Evolutionary conservation across 2,113 vertebrate species (phyloP).

Genomic region (Papio anubis): DNA sequence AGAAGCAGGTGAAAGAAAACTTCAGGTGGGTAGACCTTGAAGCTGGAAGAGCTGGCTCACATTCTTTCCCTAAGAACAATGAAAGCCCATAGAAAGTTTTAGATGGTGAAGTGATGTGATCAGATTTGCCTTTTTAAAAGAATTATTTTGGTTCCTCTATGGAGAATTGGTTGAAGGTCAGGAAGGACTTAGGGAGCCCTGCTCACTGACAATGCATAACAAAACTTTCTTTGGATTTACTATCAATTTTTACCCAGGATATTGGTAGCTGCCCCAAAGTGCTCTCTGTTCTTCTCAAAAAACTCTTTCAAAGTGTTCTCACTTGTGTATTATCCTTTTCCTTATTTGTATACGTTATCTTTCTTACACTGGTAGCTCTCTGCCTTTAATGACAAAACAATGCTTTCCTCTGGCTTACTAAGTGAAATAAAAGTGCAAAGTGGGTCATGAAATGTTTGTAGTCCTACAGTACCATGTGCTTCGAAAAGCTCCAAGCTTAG

Average conservation of each 20-base stretch:
- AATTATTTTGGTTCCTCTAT: background rate
- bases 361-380: background rate
- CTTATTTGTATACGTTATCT: background rate
- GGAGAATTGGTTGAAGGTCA: background rate
- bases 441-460: background rate
- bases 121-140: background rate
- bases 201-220: background rate
- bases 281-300: background rate
- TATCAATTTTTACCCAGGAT: background rate
- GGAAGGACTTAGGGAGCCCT: background rate
- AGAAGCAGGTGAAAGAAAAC: background rate
- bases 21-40: background rate
- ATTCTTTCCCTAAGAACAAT: background rate
- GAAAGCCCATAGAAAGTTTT: background rate
- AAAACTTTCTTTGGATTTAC: background rate
- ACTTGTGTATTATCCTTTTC: background rate
- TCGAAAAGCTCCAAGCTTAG: background rate
- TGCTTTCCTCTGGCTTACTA: background rate
- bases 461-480: background rate
- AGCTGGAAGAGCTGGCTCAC: background rate
- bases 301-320: background rate
- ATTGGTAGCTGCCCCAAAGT: background rate
- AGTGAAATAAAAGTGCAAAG: background rate
- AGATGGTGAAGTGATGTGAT: background rate
- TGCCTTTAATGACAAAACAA: background rate